phyloP scores from a whole-genome alignment of 2,888 invertebrate species.

The Laothoe populi region DNA sequence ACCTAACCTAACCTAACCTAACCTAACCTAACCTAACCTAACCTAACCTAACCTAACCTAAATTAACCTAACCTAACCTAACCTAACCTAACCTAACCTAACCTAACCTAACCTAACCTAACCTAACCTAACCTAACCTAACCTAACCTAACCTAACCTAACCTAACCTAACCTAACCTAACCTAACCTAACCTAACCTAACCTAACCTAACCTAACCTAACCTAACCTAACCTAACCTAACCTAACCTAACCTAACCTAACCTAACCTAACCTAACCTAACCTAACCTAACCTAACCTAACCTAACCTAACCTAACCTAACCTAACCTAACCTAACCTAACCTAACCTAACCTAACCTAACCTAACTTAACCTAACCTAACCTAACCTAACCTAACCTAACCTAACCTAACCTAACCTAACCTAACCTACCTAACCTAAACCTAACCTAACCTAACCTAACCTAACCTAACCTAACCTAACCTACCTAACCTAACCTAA shows the following conservation, averaged over 20 bases:
- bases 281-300: too few species aligned
- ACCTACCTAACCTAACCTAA: too few species aligned
- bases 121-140: neutral
- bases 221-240: constrained; percentile 35
- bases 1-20: neutral
- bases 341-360: constrained; percentile 6
- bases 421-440: too few species aligned
- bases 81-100: constrained; percentile 9
- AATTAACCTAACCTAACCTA: constrained; percentile 31
- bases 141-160: constrained; percentile 28
- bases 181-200: constrained; percentile 34
- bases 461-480: too few species aligned
- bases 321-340: constrained; percentile 33
- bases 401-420: too few species aligned
- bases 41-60: too few species aligned
- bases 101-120: too few species aligned
- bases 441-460: constrained; percentile 30
- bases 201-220: constrained; percentile 34
- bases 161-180: constrained; percentile 34
- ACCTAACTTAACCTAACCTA: too few species aligned
- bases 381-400: too few species aligned
- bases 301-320: constrained; percentile 29
- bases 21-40: too few species aligned
- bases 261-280: too few species aligned
- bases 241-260: constrained; percentile 29